These are phyloP conservation scores for Aphelocoma californica DNA, from an alignment of 2,797 vertebrate species.

Conservation along the genomic window DNA sequence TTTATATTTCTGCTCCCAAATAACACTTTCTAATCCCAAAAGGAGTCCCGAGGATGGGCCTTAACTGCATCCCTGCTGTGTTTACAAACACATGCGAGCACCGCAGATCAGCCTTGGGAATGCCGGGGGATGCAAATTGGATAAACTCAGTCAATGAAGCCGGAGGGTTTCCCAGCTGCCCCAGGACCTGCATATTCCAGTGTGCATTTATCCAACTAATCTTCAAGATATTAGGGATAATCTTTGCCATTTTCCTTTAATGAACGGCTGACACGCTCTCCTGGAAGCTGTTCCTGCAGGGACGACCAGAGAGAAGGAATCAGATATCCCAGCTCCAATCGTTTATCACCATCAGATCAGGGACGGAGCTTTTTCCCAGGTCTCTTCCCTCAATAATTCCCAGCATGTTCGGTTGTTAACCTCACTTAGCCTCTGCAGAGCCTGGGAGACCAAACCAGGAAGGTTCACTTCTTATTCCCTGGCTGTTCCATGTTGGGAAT, in stretches of 20 bases:
- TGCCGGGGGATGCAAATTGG: neutral
- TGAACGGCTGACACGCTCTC: neutral
- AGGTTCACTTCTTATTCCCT: constrained; percentile 31
- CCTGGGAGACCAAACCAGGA: constrained; percentile 37
- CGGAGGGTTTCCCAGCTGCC: neutral
- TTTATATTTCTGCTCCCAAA: neutral
- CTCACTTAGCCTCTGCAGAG: constrained; percentile 68
- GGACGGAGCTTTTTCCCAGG: constrained; percentile 2
- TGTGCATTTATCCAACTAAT: constrained; percentile 26
- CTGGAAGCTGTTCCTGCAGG: constrained; percentile 34
- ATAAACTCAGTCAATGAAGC: neutral
- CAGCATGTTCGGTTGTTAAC: constrained; percentile 62
- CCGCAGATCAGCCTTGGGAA: neutral
- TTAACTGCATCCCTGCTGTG: neutral
- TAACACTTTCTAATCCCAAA: neutral
- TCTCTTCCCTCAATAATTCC: constrained; percentile 37
- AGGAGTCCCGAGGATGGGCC: neutral
- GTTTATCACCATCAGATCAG: constrained; percentile 67
- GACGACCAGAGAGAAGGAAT: constrained; percentile 49
- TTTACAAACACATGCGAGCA: neutral
- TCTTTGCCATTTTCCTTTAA: constrained; percentile 30
- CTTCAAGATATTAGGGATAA: constrained; percentile 39
- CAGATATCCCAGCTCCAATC: constrained; percentile 53
- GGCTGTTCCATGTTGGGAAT: neutral
- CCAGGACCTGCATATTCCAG: neutral